Base-by-base conservation (phyloP, 2,888 invertebrate species). In the Eurytoma adleriae region DNA sequence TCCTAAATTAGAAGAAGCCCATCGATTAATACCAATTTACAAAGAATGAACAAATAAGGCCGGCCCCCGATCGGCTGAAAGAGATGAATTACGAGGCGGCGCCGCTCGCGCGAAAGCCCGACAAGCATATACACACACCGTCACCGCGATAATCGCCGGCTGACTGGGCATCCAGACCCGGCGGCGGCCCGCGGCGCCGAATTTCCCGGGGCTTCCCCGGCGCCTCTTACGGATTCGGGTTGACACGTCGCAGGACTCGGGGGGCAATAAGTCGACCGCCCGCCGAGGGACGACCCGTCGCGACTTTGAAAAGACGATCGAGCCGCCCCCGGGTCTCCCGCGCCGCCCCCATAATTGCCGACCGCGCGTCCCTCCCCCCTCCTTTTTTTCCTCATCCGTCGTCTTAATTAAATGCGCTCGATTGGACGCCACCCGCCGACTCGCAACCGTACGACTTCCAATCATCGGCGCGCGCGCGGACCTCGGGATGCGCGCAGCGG, bases 331-430 rank as follows among this genome's bases (percentile, higher is more conserved):
- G n/a, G 7, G 16, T 24, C 48, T 13, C 40, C 56, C 4, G 27
- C 24, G 14, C 20, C 20, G 3, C 13, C n/a, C 24, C 62, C 56
- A 10, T 54, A 73, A 72, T 68, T 73, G 61, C n/a, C 57, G 70
- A 57, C 4, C 50, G 61, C 69, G 62, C 54, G 50, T 56, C 54
- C 24, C 18, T 56, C 56, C 70, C 40, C 7, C 5, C 62, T 13
- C 27, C 14, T 14, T 62, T 16, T 16, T 62, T 27, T 62, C n/a
- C 30, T 54, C 52, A 30, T 64, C 40, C 40, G 24, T 64, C 64
- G 30, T 52, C 64, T 71, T 76, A 76, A 80, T 80, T 75, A 76
- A 75, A 80, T 80, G 75, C 67, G 59, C 71, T 70, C 79, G 57
- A 80, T 80, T 80, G 71, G 67, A 80, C 79, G 40, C 40, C 40